Evolutionary conservation across 2,888 invertebrate species (phyloP).

Genomic region (Lissonota sp.): DNA sequence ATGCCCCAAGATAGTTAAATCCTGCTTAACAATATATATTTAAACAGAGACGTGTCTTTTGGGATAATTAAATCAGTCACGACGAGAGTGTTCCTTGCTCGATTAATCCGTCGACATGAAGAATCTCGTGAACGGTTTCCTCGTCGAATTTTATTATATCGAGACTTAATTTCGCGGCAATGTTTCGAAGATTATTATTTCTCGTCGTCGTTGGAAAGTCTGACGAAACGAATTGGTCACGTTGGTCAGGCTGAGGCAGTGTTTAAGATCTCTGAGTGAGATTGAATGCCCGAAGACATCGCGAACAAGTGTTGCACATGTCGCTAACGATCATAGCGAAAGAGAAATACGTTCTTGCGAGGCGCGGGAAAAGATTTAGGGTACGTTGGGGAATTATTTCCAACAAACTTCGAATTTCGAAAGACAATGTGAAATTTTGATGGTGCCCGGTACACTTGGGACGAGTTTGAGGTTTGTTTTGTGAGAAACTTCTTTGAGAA

Average conservation of each 20-base stretch:
- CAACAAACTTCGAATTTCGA: too few species aligned
- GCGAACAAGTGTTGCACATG: slow-evolving; percentile 64
- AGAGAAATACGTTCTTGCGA: slow-evolving; percentile 19
- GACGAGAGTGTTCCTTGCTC: neutral
- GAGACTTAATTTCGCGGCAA: slow-evolving; percentile 31
- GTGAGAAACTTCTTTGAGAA: too few species aligned
- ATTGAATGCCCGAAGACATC: slow-evolving; percentile 61
- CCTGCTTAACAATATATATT: too few species aligned
- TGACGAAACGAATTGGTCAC: slow-evolving; percentile 21
- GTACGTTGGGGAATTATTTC: too few species aligned
- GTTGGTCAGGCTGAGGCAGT: neutral
- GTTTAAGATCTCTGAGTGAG: slow-evolving; percentile 45
- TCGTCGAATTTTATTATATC: slow-evolving; percentile 54
- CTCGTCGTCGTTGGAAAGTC: slow-evolving; percentile 1
- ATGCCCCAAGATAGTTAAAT: too few species aligned
- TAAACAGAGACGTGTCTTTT: neutral
- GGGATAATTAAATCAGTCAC: neutral
- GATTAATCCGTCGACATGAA: slow-evolving; percentile 51
- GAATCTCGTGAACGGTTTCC: slow-evolving; percentile 26
- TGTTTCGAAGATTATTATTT: slow-evolving; percentile 10
- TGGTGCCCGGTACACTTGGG: too few species aligned
- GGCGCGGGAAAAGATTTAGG: too few species aligned
- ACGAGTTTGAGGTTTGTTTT: too few species aligned
- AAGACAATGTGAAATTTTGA: too few species aligned
- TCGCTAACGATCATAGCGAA: slow-evolving; percentile 60